phyloP scores from a whole-genome alignment of 2,888 invertebrate species.

The Lathronympha strigana region DNA sequence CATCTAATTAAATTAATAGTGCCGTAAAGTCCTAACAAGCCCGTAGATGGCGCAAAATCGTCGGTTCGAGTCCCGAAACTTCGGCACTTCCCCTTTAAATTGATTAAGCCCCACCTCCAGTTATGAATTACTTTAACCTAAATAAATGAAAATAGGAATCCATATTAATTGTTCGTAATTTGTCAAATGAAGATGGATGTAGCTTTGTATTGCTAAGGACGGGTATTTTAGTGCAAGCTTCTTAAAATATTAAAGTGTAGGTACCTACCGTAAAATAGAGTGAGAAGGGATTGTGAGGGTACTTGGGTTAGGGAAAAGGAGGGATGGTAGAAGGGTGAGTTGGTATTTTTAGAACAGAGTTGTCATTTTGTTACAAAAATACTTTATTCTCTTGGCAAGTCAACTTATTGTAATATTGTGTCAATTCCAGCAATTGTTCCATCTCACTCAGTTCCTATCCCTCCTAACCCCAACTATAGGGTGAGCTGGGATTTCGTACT shows the following conservation, averaged over 20 bases:
- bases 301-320: no score
- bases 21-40: slow-evolving; percentile 54
- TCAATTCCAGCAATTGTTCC: no score
- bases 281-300: no score
- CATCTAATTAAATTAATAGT: slow-evolving; percentile 53
- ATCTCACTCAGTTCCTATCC: no score
- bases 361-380: no score
- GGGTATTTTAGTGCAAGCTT: slow-evolving; percentile 24
- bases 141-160: slow-evolving; percentile 51
- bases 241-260: slow-evolving; percentile 21
- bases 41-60: slow-evolving; percentile 46
- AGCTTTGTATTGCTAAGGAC: slow-evolving; percentile 9
- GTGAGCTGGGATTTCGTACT: no score
- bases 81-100: slow-evolving; percentile 48
- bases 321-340: no score
- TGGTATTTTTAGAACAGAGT: no score
- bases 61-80: slow-evolving; percentile 37
- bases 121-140: slow-evolving; percentile 50
- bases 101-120: slow-evolving; percentile 51
- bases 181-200: slow-evolving; percentile 36
- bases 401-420: no score
- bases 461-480: no score
- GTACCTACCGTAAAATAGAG: no score
- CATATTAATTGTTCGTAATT: slow-evolving; percentile 46
- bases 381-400: no score